These are phyloP conservation scores for Ceyx melanurus DNA, from an alignment of 2,113 vertebrate genomes.

Conservation along the genomic window DNA sequence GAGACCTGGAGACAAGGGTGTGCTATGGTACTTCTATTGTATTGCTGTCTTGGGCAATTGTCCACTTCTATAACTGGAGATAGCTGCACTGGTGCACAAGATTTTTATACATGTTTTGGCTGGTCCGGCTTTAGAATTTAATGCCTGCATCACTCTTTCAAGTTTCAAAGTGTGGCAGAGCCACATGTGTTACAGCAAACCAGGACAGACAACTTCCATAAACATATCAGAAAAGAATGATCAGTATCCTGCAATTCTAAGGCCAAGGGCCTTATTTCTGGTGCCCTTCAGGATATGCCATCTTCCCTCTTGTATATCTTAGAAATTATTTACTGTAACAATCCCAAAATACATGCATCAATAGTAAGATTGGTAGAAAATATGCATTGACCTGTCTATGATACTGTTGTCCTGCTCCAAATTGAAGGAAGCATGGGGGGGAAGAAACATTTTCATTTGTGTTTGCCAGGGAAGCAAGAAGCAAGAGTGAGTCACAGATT, in stretches of 20 bases:
- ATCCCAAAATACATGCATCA: background rate
- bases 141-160: background rate
- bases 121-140: background rate
- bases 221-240: background rate
- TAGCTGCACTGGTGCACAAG: background rate
- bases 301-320: background rate
- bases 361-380: background rate
- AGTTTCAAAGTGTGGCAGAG: background rate
- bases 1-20: background rate
- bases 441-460: background rate
- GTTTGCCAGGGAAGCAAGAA: background rate
- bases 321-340: background rate
- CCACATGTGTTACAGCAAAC: background rate
- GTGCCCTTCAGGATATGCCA: background rate
- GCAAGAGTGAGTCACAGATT: background rate
- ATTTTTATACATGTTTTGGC: accelerated
- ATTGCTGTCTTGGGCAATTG: no score
- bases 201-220: background rate
- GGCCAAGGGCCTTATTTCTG: accelerated
- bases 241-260: background rate
- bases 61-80: accelerated
- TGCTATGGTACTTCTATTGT: background rate
- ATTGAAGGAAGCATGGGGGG: background rate
- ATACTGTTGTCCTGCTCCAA: background rate
- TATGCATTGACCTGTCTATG: background rate